These are phyloP conservation scores for Seriola quinqueradiata DNA, from an alignment of 2,113 vertebrate genomes.

Conservation along the genomic window DNA sequence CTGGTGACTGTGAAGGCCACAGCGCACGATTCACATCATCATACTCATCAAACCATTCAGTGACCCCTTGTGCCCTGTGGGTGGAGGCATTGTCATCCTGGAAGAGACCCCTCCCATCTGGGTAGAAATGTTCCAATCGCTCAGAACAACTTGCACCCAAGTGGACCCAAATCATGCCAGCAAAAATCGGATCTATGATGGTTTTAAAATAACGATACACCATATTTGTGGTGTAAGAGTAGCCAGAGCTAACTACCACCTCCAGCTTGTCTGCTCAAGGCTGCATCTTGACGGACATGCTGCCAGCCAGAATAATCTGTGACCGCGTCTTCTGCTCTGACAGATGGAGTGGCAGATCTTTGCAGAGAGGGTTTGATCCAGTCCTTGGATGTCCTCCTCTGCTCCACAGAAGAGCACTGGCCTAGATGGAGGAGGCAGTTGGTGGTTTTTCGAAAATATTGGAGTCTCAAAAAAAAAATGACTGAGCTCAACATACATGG, in stretches of 20 bases:
- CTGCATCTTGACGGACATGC: conserved; percentile 36
- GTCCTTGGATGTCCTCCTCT: conserved; percentile 41
- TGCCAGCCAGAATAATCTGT: conserved; percentile 33
- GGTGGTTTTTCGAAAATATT: conserved; percentile 42
- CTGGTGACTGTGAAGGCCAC: too few species aligned
- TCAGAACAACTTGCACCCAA: too few species aligned
- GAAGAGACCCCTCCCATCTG: too few species aligned
- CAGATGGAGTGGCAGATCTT: conserved; percentile 63
- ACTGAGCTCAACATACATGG: neutral
- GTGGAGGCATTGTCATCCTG: too few species aligned
- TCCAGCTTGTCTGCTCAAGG: neutral
- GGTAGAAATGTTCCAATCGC: too few species aligned
- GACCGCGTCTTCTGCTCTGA: conserved; percentile 34
- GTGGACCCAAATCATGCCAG: too few species aligned
- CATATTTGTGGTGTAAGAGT: neutral
- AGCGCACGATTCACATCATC: too few species aligned
- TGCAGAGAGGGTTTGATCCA: conserved; percentile 47
- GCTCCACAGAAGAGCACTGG: conserved; percentile 9
- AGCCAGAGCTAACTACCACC: conserved; percentile 3
- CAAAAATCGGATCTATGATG: too few species aligned
- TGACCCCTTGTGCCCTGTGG: too few species aligned
- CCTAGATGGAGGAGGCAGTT: conserved; percentile 26
- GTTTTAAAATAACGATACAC: neutral
- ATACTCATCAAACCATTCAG: too few species aligned
- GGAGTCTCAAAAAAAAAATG: conserved; percentile 1